Base-by-base conservation (phyloP, 1,140 invertebrate species). In the Centruroides sculpturatus region DNA sequence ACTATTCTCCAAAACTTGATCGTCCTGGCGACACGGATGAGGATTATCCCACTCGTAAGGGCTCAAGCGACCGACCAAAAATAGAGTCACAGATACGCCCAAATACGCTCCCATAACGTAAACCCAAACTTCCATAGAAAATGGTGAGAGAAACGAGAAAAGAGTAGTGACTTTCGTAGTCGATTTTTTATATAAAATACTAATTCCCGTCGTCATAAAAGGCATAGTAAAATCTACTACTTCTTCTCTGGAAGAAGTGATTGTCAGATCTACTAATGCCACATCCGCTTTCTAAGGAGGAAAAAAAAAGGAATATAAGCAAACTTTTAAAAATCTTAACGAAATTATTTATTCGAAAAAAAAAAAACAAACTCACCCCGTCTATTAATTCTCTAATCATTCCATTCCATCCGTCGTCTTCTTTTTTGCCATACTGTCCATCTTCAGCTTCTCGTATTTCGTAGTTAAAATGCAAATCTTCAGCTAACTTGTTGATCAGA, bases 51-150 rank as follows among this genome's bases (percentile, higher is more conserved):
- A 95, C 79, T 94, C 92, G 72, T 91, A 92, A 35, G 92, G 92
- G 60, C 87, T 89, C 70, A 93, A 87, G 78, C 91, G 86, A 59
- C 90, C 92, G 47, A 95, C 74, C 66, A 96, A 86, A 71, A 93
- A 96, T 9, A 96, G 82, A n/a, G 94, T 78, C 23, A 94, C 83
- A 0, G 91, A 93, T 5, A 97, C 92, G 7, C 89, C 89, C 55
- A 95, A 78, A 73, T 95, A 96, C 41, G 92, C 91, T 1, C 88
- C 88, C 3, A 87, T 86, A 84, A 95, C 93, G 74, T 92, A 93
- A 68, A 95, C 89, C 93, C 92, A 97, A 53, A 97, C 93, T 67
- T 92, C 88, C 47, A 92, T 74, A 8, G 90, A 92, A 4, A 97
- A 77, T 0, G 92, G 93, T 23, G 88, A 91, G 57, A 96, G 77